Conservation (phyloP, 2,888 invertebrate genomes). For the Ceramica pisi region DNA sequence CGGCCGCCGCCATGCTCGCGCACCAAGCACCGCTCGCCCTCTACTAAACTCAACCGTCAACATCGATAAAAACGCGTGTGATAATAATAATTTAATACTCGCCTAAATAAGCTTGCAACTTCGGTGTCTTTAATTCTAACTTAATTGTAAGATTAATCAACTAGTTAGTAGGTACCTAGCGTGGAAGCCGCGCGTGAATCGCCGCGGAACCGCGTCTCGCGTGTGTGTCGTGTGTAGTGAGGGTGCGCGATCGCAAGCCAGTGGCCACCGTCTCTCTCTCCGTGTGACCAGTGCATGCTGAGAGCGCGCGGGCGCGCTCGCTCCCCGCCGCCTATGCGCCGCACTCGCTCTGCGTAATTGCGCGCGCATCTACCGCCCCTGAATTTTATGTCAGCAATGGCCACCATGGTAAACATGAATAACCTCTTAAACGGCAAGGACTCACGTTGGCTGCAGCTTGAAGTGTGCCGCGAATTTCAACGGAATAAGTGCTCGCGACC, state of each 20-base stretch:
- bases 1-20: constrained; percentile 89
- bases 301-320: constrained; percentile 88
- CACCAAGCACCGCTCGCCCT: constrained; percentile 90
- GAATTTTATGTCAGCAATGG: constrained; percentile 89
- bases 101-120: constrained; percentile 90
- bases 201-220: constrained; percentile 76
- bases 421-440: constrained; percentile 99
- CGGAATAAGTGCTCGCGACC: constrained; percentile 99
- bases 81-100: constrained; percentile 89
- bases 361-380: constrained; percentile 81
- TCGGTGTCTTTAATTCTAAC: constrained; percentile 90
- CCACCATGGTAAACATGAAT: constrained; percentile 99
- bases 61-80: constrained; percentile 90
- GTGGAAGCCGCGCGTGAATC: constrained; percentile 73
- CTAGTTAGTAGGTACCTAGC: constrained; percentile 77
- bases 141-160: constrained; percentile 88
- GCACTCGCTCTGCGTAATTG: constrained; percentile 88
- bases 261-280: constrained; percentile 70
- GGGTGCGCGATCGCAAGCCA: constrained; percentile 76
- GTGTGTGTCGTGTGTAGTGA: constrained; percentile 84
- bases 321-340: constrained; percentile 88
- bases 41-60: constrained; percentile 89
- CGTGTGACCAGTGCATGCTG: constrained; percentile 83
- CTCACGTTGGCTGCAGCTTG: constrained; percentile 99
- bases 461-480: constrained; percentile 99